Evolutionary conservation across 2,113 vertebrate species (phyloP), one percentile per base, ranked within the genome.

Genomic region (Dasyprocta punctata): DNA sequence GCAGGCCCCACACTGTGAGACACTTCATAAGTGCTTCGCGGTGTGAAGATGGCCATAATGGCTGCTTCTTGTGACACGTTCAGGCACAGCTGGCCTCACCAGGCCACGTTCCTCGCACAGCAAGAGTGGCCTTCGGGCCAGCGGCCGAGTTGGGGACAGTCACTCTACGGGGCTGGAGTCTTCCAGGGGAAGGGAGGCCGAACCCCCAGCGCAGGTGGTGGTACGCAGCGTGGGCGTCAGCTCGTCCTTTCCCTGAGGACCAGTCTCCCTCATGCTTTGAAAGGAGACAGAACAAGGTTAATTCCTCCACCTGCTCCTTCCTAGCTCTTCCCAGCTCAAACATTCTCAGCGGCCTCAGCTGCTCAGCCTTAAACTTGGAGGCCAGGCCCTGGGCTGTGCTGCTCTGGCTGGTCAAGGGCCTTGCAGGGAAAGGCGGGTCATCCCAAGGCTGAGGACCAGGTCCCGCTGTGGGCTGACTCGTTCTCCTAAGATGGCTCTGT

Each of bases 21-120:
- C 3, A 0, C 36, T 20, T 0, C 24, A 5, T 7, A 11, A 10
- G 26, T 30, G 9, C 22, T 67, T 58, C 1, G 16, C 7, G 7
- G 12, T 22, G 52, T 16, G 44, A 9, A 1, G 10, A 6, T 11
- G 14, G 28, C 36, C 30, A 14, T 0, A n/a, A n/a, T n/a, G 69
- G 41, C 33, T 26, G n/a, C 80, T 44, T 87, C 61, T 65, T 54
- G 4, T 20, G 54, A 65, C 7, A 0, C 26, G 6, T 11, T 12
- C 11, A n/a, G 28, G 44, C 14, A 1, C 67, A 77, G 38, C 28
- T 22, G 67, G 44, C 44, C 65, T 49, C 67, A 24, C 56, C 36
- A 60, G 54, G 44, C 58, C 3, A 17, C 19, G 56, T 47, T 4
- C n/a, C 60, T 49, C 44, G 1, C 13, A 4, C 30, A 9, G 63